Base-by-base conservation (phyloP, 1,140 invertebrate species). In the Ridgeia piscesae region DNA sequence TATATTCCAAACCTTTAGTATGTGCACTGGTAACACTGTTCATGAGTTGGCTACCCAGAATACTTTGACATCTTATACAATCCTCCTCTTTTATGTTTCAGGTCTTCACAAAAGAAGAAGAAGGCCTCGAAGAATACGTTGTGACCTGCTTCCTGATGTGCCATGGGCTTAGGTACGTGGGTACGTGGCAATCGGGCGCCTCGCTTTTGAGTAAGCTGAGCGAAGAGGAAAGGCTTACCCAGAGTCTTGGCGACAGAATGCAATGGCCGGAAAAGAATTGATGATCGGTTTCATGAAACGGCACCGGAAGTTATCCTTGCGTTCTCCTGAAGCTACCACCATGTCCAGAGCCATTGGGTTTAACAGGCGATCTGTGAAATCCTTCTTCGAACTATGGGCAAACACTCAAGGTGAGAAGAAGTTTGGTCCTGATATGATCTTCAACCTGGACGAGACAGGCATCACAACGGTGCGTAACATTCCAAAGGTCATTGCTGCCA, bases 381-480 rank as follows among this genome's bases (percentile, higher is more conserved):
- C 8, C 33, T 91, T 92, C 88, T 92, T 91, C 33, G 11, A 92
- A 27, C 31, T 34, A 27, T 91, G 31, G 21, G 88, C 88, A 34
- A 1, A 27, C 8, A 9, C 35, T 27, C 33, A 6, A 8, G n/a
- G 35, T 34, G n/a, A 48, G 6, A 35, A n/a, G 34, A 89, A 14
- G 9, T 92, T 91, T 35, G 42, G n/a, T 1, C 92, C 88, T 11
- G 33, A 92, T n/a, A 14, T 31, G 2, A 92, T 92, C 6, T 92
- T 2, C n/a, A 92, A 92, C 34, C n/a, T n/a, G 6, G 92, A 92
- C n/a, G 92, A 92, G 33, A 92, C 92, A 35, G 96, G 96, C 21
- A 93, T 96, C 42, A 95, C 95, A 33, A 96, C 95, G 31, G 96
- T 96, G 6, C 95, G 96, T 35, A 95, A 95, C 93, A 4, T 42